Evolutionary conservation across 2,888 invertebrate genomes (phyloP).

Genomic region (Chloroclystis v-ata): DNA sequence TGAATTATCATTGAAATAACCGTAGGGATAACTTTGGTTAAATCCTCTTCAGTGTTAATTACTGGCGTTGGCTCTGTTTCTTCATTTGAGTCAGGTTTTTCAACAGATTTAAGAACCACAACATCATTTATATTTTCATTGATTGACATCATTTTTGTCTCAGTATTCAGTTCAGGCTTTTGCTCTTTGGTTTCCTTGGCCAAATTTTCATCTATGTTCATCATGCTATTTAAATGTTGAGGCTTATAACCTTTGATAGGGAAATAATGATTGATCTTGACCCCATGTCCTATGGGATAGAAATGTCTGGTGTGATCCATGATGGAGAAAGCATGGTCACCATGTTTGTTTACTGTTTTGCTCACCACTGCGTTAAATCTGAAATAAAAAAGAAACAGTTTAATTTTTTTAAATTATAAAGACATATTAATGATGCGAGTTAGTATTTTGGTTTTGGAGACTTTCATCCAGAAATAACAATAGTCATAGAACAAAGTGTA

Average conservation of each 20-base stretch:
- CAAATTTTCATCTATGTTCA: constrained; percentile 22
- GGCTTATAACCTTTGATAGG: constrained; percentile 32
- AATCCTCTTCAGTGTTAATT: constrained; percentile 26
- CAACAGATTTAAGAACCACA: constrained; percentile 33
- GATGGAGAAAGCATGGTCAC: constrained; percentile 56
- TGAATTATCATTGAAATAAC: constrained; percentile 36
- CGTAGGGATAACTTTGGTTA: constrained; percentile 37
- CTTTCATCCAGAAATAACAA: no score
- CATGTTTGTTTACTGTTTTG: constrained; percentile 64
- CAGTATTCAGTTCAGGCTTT: constrained; percentile 30
- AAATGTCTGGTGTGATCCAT: constrained; percentile 59
- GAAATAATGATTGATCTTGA: constrained; percentile 65
- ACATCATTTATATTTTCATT: constrained; percentile 36
- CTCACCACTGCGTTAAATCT: constrained; percentile 79
- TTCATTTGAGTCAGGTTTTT: constrained; percentile 22
- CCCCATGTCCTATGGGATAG: constrained; percentile 51
- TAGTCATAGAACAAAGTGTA: no score
- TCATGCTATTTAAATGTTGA: not conserved
- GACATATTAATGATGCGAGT: not conserved
- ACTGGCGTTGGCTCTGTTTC: constrained; percentile 28
- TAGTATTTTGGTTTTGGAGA: no score
- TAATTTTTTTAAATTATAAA: not conserved
- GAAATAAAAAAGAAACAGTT: not conserved
- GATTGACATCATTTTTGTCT: constrained; percentile 29
- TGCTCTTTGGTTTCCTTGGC: constrained; percentile 31